A percentile compares a stretch with the other conserved stretches of the same genome.
Conservation (phyloP, 2,797 vertebrate genomes). For the Semotilus atromaculatus region DNA sequence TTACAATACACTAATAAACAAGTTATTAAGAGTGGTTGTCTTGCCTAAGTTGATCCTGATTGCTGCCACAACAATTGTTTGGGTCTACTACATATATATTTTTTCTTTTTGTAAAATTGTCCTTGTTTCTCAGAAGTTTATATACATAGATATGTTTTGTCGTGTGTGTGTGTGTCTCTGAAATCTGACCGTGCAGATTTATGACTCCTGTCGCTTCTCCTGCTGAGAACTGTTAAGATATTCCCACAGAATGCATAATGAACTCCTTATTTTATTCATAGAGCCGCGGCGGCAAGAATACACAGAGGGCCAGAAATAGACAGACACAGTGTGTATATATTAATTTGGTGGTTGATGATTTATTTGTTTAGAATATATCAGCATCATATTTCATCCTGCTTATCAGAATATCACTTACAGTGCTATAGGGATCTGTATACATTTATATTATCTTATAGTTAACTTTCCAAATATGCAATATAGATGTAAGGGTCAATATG, state of each 20-base stretch:
- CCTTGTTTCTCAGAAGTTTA: neutral
- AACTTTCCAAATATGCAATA: neutral
- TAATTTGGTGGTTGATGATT: conserved; percentile 9
- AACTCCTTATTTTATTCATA: conserved; percentile 33
- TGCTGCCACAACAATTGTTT: neutral
- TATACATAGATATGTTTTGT: too few species aligned
- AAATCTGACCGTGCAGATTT: conserved; percentile 1
- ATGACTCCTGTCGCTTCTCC: neutral
- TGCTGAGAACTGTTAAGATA: conserved; percentile 9
- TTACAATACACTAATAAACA: too few species aligned
- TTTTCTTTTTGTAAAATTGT: neutral
- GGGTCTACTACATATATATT: neutral
- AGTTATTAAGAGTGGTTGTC: neutral
- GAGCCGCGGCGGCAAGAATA: neutral
- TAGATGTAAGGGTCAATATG: too few species aligned
- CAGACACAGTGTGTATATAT: neutral
- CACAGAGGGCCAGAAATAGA: conserved; percentile 27
- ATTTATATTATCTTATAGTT: neutral
- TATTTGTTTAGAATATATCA: conserved; percentile 22
- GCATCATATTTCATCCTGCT: conserved; percentile 11
- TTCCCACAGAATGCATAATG: conserved; percentile 8
- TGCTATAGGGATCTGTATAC: neutral
- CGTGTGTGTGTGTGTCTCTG: neutral
- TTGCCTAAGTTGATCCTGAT: neutral
- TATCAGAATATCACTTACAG: neutral